Conservation (phyloP, 2,797 vertebrate genomes). For the Rhinoraja longicauda region DNA sequence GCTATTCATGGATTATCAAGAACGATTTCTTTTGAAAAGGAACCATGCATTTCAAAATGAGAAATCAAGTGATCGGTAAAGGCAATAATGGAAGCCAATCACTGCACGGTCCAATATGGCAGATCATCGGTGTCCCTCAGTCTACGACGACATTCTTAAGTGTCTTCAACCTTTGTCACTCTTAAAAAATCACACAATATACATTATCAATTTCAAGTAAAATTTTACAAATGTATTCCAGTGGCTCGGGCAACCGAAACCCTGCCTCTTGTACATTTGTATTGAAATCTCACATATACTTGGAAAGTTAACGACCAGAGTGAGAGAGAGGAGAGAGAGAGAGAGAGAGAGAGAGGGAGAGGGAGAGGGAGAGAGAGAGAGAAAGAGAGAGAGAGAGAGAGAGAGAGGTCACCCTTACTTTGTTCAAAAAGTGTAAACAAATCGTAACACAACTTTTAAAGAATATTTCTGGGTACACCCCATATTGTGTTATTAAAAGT, state of each 20-base stretch:
- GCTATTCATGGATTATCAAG: background rate
- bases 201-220: conserved; percentile 37
- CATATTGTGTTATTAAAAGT: conserved; percentile 33
- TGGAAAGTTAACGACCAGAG: background rate
- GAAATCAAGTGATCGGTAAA: background rate
- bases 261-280: background rate
- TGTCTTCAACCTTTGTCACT: conserved; percentile 5
- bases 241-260: background rate
- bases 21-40: conserved; percentile 2
- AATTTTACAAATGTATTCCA: conserved; percentile 31
- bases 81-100: background rate
- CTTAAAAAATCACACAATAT: conserved; percentile 14
- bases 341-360: too few relatives aligned
- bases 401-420: background rate
- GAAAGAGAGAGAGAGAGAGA: too few relatives aligned
- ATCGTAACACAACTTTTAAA: conserved; percentile 23
- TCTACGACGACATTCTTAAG: conserved; percentile 29
- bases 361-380: too few relatives aligned
- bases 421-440: conserved; percentile 30
- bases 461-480: conserved; percentile 7
- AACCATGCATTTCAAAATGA: conserved; percentile 33
- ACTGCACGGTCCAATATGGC: conserved; percentile 26
- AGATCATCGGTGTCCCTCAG: conserved; percentile 1
- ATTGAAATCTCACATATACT: conserved; percentile 17
- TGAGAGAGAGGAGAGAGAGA: too few relatives aligned